Evolutionary conservation across 2,113 vertebrate species (phyloP).

Genomic region (Dromiciops gliroides): DNA sequence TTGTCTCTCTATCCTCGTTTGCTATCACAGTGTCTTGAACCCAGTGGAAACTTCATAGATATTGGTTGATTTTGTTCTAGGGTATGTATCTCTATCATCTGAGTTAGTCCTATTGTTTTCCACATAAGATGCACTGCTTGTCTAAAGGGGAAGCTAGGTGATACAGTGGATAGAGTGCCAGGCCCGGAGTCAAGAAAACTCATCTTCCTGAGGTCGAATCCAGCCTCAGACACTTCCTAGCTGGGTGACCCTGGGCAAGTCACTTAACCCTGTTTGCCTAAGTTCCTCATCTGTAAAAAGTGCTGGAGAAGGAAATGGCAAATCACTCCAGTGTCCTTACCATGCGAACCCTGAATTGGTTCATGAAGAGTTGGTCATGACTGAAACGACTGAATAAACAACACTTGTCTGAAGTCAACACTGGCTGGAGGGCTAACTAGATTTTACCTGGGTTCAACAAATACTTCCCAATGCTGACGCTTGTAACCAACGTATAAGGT

Average conservation of each 20-base stretch:
- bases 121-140: not conserved
- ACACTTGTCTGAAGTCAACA: not conserved
- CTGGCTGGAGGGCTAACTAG: not conserved
- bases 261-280: not conserved
- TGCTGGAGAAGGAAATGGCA: not conserved
- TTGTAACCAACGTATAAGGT: conserved; percentile 7
- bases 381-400: not conserved
- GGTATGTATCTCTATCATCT: not conserved
- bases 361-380: not conserved
- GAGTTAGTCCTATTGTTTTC: not conserved
- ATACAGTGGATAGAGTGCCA: too few relatives aligned
- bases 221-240: not conserved
- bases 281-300: not conserved
- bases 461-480: not conserved
- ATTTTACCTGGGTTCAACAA: conserved; percentile 15
- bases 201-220: not conserved
- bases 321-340: not conserved
- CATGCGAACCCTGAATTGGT: not conserved
- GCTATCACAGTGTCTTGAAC: not conserved
- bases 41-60: not conserved
- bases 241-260: not conserved
- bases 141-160: too few relatives aligned
- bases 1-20: not conserved
- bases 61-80: not conserved
- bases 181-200: not conserved